Percentiles rank a stretch among this genome's conserved stretches.
Evolutionary conservation across 2,113 vertebrate species (phyloP).

Genomic region (Cervus canadensis): DNA sequence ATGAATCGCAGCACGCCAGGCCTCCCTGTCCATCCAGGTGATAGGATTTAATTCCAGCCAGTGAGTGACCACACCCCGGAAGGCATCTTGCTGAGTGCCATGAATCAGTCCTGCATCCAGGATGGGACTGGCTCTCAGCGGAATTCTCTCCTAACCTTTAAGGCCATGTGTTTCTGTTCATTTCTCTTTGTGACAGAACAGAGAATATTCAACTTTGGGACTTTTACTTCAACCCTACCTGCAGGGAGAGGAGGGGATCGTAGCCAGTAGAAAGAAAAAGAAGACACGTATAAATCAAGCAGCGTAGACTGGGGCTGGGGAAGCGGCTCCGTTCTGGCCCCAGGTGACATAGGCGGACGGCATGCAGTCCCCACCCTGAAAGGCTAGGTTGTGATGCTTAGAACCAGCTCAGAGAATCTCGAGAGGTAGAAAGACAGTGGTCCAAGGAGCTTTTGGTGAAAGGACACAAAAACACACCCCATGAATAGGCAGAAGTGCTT

Average conservation of each 20-base stretch:
- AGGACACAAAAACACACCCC: not conserved
- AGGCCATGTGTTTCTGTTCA: not conserved
- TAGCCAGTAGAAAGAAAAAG: not conserved
- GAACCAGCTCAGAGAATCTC: not conserved
- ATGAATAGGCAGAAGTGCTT: slow-evolving; percentile 49
- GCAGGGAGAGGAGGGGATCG: not conserved
- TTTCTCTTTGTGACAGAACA: slow-evolving; percentile 26
- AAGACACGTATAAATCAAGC: slow-evolving; percentile 1
- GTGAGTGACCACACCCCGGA: not conserved
- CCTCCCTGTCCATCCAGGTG: too few species aligned
- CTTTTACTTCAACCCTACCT: not conserved
- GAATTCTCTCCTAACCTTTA: not conserved
- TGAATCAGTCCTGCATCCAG: not conserved
- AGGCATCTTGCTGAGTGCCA: not conserved
- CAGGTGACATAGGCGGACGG: not conserved
- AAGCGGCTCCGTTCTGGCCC: not conserved
- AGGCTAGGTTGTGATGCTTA: not conserved
- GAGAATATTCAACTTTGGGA: slow-evolving; percentile 25
- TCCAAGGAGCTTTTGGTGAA: not conserved
- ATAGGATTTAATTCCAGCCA: slow-evolving; percentile 40
- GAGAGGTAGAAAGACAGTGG: not conserved
- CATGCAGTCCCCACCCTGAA: not conserved
- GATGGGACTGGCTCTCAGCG: not conserved
- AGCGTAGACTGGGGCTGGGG: not conserved
- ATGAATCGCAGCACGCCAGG: too few species aligned